These are phyloP conservation scores for Cuculus canorus DNA, from an alignment of 2,797 vertebrate genomes.

Conservation along the genomic window DNA sequence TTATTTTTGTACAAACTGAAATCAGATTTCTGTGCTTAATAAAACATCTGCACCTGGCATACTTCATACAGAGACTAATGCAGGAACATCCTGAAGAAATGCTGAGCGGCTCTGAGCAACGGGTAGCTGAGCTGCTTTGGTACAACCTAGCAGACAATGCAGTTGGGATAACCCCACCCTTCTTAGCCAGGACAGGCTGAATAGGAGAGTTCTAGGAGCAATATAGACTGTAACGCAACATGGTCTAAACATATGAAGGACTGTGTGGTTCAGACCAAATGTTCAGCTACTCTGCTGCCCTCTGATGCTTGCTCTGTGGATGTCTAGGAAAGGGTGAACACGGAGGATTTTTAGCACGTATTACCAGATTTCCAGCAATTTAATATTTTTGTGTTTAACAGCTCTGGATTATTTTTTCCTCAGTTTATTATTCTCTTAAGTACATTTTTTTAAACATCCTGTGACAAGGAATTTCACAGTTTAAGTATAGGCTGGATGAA, in stretches of 20 bases:
- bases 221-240: neutral
- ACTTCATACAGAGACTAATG: neutral
- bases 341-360: neutral
- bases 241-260: neutral
- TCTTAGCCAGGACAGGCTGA: neutral
- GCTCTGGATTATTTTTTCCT: neutral
- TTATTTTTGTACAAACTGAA: neutral
- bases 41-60: neutral
- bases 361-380: neutral
- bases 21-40: neutral
- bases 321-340: neutral
- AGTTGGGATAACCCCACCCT: neutral
- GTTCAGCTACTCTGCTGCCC: neutral
- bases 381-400: neutral
- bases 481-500: neutral
- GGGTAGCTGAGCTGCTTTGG: neutral
- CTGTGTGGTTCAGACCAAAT: fast-evolving
- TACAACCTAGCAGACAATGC: too few relatives aligned
- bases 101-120: neutral
- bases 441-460: neutral
- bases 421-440: neutral
- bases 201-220: neutral
- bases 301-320: neutral
- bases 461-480: neutral
- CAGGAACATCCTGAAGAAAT: neutral